Percentiles rank a stretch among this genome's conserved stretches.
Evolutionary conservation across 2,113 vertebrate genomes (phyloP).

Genomic region (Chloropsis hardwickii): DNA sequence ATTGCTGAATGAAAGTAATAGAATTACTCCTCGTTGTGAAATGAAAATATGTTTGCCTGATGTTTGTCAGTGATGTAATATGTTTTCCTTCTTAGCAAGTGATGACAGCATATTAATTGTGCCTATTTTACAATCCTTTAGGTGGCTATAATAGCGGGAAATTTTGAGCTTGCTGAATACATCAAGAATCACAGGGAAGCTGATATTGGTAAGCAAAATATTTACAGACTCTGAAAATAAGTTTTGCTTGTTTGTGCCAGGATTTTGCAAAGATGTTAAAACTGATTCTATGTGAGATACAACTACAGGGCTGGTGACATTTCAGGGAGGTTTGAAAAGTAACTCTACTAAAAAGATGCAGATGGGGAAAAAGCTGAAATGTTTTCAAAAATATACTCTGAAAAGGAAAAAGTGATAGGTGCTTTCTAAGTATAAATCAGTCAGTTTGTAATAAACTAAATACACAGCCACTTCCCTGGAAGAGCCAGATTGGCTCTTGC

Average conservation of each 20-base stretch:
- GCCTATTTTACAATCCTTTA: conserved; percentile 55
- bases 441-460: neutral
- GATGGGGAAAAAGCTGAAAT: neutral
- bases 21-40: neutral
- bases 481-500: neutral
- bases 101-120: neutral
- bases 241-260: neutral
- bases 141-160: conserved; percentile 97
- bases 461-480: neutral
- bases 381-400: neutral
- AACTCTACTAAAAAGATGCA: neutral
- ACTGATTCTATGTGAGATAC: neutral
- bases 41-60: neutral
- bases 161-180: conserved; percentile 95
- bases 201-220: conserved; percentile 83
- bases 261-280: neutral
- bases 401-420: neutral
- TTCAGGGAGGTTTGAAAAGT: neutral
- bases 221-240: neutral
- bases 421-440: neutral
- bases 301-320: neutral
- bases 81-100: neutral
- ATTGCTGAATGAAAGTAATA: neutral
- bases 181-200: conserved; percentile 93
- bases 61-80: neutral